Conservation (phyloP, 2,113 vertebrate species). For the Pandion haliaetus region DNA sequence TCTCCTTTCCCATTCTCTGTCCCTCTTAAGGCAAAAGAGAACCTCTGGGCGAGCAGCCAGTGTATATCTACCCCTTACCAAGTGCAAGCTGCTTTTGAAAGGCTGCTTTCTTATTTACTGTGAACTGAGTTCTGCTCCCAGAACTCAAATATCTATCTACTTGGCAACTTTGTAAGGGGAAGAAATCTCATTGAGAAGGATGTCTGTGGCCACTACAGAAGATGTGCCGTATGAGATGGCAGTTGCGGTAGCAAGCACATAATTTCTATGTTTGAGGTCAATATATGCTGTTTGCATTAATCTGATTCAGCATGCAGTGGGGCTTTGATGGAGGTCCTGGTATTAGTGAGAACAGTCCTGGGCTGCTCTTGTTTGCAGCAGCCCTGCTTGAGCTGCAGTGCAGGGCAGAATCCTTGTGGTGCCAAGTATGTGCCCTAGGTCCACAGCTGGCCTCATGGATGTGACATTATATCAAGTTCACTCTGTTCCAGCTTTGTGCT, state of each 20-base stretch:
- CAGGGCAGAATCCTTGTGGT: not conserved
- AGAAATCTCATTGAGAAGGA: not conserved
- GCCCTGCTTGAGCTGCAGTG: not conserved
- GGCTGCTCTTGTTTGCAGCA: not conserved
- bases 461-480: not conserved
- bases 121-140: not conserved
- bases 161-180: not conserved
- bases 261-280: not conserved
- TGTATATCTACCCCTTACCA: not conserved
- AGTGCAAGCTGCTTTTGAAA: slow-evolving; percentile 27
- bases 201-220: not conserved
- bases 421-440: not conserved
- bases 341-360: not conserved
- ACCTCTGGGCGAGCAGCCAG: not conserved
- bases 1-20: not conserved
- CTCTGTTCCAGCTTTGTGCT: not conserved
- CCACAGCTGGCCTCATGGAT: not conserved
- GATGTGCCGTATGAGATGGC: not conserved
- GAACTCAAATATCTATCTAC: not conserved
- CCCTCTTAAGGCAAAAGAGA: not conserved
- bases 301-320: not conserved
- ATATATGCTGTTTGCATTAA: not conserved
- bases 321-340: not conserved
- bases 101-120: slow-evolving; percentile 1
- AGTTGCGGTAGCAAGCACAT: not conserved